These are phyloP conservation scores for Entelurus aequoreus DNA, from an alignment of 2,113 vertebrate genomes.

Conservation along the genomic window DNA sequence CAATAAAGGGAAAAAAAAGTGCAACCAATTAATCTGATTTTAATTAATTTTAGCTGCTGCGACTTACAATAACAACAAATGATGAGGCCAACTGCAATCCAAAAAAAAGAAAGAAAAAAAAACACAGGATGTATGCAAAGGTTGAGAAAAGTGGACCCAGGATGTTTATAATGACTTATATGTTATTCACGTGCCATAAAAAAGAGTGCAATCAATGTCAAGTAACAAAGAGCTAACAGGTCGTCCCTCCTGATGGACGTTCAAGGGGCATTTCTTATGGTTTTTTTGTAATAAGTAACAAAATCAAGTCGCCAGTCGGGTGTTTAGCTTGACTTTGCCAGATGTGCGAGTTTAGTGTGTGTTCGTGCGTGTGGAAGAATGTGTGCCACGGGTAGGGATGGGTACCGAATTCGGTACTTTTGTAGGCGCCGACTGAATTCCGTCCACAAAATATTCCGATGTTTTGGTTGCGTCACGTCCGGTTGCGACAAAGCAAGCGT, in stretches of 20 bases:
- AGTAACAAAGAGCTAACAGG: constrained; percentile 58
- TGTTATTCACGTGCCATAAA: constrained; percentile 68
- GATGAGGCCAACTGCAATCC: constrained; percentile 27
- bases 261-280: constrained; percentile 30
- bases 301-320: constrained; percentile 15
- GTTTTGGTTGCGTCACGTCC: no score
- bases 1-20: no score
- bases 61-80: constrained; percentile 43
- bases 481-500: no score
- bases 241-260: constrained; percentile 14
- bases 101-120: no score
- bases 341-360: constrained; percentile 28
- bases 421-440: no score
- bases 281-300: constrained; percentile 25
- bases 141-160: constrained; percentile 28
- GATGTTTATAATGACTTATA: constrained; percentile 44
- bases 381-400: constrained; percentile 11
- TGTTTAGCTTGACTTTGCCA: constrained; percentile 51
- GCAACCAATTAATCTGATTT: constrained; percentile 1
- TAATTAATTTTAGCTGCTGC: constrained; percentile 54
- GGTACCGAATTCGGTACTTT: no score
- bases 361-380: constrained; percentile 18
- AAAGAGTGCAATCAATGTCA: constrained; percentile 52
- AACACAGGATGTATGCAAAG: constrained; percentile 11
- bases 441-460: no score